Evolutionary conservation across 2,888 invertebrate species (phyloP), one percentile per base, ranked within the genome.

Genomic region (Limnephilus rhombicus): DNA sequence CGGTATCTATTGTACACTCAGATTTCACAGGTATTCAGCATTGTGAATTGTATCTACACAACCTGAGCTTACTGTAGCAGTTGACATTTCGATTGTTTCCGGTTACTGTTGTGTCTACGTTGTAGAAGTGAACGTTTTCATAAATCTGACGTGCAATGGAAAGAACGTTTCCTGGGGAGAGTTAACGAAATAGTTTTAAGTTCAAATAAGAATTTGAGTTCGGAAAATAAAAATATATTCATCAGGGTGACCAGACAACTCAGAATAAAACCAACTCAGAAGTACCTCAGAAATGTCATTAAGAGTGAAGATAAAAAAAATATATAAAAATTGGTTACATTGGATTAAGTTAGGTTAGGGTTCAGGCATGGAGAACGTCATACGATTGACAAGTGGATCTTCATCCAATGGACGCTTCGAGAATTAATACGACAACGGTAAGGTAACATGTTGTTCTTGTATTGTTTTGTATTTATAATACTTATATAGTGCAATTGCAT

Each of bases 41-140:
- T 24, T n/a, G 68, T 24, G 68, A 24, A 24, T 53, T 53, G 4
- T 18, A 18, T 53, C 18, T 53, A 53, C 53, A 53, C 4, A 53
- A 53, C 68, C 68, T 24, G 9, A 9, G 68, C 9, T 68, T 68
- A 68, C 68, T 68, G 24, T n/a, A 45, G 45, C 81, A 89, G 89
- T 91, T 89, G 91, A 91, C 89, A 91, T 89, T 91, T 88, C 37
- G 68, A 91, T 83, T 89, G 88, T 91, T 49, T 86, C 82, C 87
- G 24, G 49, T 41, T 68, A 68, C n/a, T 5, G 53, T 68, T 82
- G 13, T 37, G 9, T n/a, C 37, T 45, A 13, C 45, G 37, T 86
- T 86, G n/a, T n/a, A 86, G 37, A 37, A 13, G 86, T 45, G 37
- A 86, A 37, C 9, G 68, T 24, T 31, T 37, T 53, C 13, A 24